Base-by-base conservation (phyloP, 2,113 vertebrate species). In the Salvator merianae region DNA sequence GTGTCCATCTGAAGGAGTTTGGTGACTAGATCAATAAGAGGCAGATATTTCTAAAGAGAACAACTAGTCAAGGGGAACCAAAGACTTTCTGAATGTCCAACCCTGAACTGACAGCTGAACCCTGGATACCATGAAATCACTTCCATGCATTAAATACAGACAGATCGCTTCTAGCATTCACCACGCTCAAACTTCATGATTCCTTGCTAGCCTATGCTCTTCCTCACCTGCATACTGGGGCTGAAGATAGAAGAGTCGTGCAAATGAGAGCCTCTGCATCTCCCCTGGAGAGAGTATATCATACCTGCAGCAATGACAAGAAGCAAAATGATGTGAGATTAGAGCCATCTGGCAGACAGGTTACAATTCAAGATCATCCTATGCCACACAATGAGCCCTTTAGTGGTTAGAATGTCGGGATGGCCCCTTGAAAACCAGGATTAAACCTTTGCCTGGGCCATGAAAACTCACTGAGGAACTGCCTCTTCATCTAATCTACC, bases 241-340 rank as follows among this genome's bases (percentile, higher is more conserved):
- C 92, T 99, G 98, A 63, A 99, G 95, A 93, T 99, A 99, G 95
- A 99, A 99, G 16, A 99, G 97, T 5, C 99, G 95, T 43, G 98
- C 96, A 86, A 99, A 99, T 0, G 97, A 97, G 14, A 99, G 97
- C 78, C 98, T 97, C 91, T 99, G 99, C 97, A 99, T 99, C 94
- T 99, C 99, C 69, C 99, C 99, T 0, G 99, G 98, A 32, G 98
- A 99, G 86, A 99, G 95, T 84, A 97, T 96, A 10, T 99, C 98
- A 55, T 98, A 98, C 98, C 99, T 99, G 93, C 59, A 92, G 53
- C n/a, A 87, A 62, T 69, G 32, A 28, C 0, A 0, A 90, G 53
- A 82, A 72, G 68, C 32, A 90, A 38, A 50, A 84, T 4, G 14
- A 77, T 77, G 34, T 14, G 76, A 79, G 84, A 66, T 40, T 72